A percentile compares a stretch with the other conserved stretches of the same genome.
These are phyloP conservation scores for Catalaphyllia jardinei DNA, from an alignment of 64 coral and sea anemone species.

Conservation along the genomic window DNA sequence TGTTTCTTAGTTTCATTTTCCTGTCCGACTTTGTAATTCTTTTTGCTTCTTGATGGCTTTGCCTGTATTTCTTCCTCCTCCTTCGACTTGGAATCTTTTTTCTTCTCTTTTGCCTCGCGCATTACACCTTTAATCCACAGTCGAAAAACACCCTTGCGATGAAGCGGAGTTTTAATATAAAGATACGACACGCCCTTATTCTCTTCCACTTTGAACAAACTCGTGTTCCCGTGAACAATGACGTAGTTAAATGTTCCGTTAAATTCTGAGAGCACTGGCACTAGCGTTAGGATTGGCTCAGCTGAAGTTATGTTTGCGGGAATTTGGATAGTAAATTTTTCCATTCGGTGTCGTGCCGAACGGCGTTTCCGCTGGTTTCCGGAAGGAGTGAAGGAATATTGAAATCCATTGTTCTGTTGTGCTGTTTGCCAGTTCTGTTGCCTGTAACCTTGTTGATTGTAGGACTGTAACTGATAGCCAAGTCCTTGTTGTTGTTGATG, in stretches of 20 bases:
- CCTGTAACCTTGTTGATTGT: slow-evolving; percentile 35
- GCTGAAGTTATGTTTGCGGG: slow-evolving; percentile 65
- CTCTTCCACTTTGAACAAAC: slow-evolving; percentile 64
- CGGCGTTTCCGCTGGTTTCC: slow-evolving; percentile 50
- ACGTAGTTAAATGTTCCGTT: slow-evolving; percentile 81
- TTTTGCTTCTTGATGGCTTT: neutral
- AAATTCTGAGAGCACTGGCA: slow-evolving; percentile 74
- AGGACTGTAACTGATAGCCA: neutral
- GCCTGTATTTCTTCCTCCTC: slow-evolving; percentile 12
- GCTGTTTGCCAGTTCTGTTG: slow-evolving; percentile 31
- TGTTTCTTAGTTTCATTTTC: slow-evolving; percentile 32
- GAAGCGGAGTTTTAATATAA: slow-evolving; percentile 40
- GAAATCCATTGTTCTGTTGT: slow-evolving; percentile 23
- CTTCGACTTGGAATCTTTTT: neutral
- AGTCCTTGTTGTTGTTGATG: slow-evolving; percentile 4
- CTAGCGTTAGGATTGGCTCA: slow-evolving; percentile 73
- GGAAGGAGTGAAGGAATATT: slow-evolving; percentile 17
- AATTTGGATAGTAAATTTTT: slow-evolving; percentile 60
- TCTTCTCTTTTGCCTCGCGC: neutral
- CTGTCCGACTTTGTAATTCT: neutral
- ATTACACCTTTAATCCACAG: slow-evolving; percentile 56
- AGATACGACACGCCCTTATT: slow-evolving; percentile 45
- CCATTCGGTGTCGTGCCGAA: slow-evolving; percentile 4
- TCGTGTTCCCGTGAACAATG: slow-evolving; percentile 59
- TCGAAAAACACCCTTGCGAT: slow-evolving; percentile 33